Percentiles rank a stretch among this genome's conserved stretches.
Conservation (phyloP, 2,113 vertebrate species). For the zebrafish (Danio rerio) region GRCz12tu NC_133192.1:37762001-37762500, state of each 20-base stretch:
- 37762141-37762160: slow-evolving; percentile 49
- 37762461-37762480: background rate
- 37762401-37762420: background rate
- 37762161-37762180: slow-evolving; percentile 43
- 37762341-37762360: slow-evolving; percentile 50
- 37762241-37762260: slow-evolving; percentile 74
- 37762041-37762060: slow-evolving; percentile 58
- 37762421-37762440: background rate
- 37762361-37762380: background rate
- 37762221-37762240: slow-evolving; percentile 78
- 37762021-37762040: slow-evolving; percentile 71
- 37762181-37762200: slow-evolving; percentile 1
- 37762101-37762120: slow-evolving; percentile 48
- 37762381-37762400: background rate
- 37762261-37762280: slow-evolving; percentile 66
- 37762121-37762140: slow-evolving; percentile 12
- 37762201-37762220: slow-evolving; percentile 71
- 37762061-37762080: slow-evolving; percentile 66
- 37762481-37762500: background rate
- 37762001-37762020: slow-evolving; percentile 47
- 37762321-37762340: slow-evolving; percentile 59
- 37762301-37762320: slow-evolving; percentile 72
- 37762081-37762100: slow-evolving; percentile 78
- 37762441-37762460: background rate
- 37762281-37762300: slow-evolving; percentile 73